phyloP scores from a whole-genome alignment of 1,140 invertebrate genomes.

The Pachypsylla venusta region DNA sequence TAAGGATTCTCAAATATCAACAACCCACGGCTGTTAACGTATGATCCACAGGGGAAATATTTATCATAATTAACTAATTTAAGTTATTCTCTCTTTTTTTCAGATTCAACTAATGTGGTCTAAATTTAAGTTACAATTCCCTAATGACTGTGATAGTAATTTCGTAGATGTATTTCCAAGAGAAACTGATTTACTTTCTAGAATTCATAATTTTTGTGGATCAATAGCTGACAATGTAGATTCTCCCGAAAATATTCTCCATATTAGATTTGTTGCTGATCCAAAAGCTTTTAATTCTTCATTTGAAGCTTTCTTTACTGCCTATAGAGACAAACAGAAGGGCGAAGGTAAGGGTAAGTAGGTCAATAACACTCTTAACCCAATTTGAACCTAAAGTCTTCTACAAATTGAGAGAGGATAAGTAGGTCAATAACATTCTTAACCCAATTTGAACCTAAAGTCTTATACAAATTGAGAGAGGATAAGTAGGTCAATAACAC shows the following conservation, averaged over 20 bases:
- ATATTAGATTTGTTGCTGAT: slow-evolving; percentile 53
- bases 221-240: slow-evolving; percentile 55
- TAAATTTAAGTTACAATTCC: slow-evolving; percentile 47
- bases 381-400: not conserved
- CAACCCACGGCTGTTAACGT: too few relatives aligned
- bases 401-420: too few relatives aligned
- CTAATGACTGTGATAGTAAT: slow-evolving; percentile 70
- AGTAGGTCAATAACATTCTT: too few relatives aligned
- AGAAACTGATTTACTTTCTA: slow-evolving; percentile 42
- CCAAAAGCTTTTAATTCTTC: slow-evolving; percentile 44
- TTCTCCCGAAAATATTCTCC: slow-evolving; percentile 42
- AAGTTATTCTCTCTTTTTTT: slow-evolving; percentile 25
- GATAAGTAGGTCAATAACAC: too few relatives aligned
- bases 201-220: slow-evolving; percentile 56
- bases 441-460: not conserved
- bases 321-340: slow-evolving; percentile 44
- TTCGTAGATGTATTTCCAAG: slow-evolving; percentile 61
- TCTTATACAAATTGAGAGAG: too few relatives aligned
- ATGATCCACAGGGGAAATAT: too few relatives aligned
- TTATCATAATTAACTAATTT: too few relatives aligned
- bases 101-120: slow-evolving; percentile 60
- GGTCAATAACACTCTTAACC: too few relatives aligned
- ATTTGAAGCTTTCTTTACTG: slow-evolving; percentile 56
- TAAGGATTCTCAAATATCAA: too few relatives aligned
- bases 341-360: slow-evolving; percentile 16